Evolutionary conservation across 2,113 vertebrate species (phyloP).

Genomic region (Centrocercus urophasianus): DNA sequence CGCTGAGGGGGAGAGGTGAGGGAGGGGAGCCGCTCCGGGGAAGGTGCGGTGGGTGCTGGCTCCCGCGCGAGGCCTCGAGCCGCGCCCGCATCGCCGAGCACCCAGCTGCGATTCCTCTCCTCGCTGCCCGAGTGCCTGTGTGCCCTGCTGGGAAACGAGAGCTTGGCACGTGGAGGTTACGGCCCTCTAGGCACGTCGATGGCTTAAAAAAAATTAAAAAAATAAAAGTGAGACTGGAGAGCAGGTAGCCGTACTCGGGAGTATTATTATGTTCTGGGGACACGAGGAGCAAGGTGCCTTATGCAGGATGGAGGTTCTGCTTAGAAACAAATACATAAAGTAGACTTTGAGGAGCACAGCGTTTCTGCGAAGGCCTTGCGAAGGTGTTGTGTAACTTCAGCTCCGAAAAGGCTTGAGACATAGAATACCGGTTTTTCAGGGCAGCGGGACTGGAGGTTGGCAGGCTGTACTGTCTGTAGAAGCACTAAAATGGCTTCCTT

Average conservation of each 20-base stretch:
- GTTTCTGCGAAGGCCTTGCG: neutral
- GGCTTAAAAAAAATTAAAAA: neutral
- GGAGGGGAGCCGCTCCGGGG: too few relatives aligned
- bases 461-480: neutral
- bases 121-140: too few relatives aligned
- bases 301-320: neutral
- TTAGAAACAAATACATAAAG: neutral
- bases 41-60: too few relatives aligned
- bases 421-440: conserved; percentile 19
- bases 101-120: too few relatives aligned
- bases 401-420: neutral
- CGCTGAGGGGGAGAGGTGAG: too few relatives aligned
- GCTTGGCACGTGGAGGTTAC: neutral
- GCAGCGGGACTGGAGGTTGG: neutral
- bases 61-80: too few relatives aligned
- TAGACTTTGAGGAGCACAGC: neutral
- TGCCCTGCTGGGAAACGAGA: neutral
- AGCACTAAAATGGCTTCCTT: conserved; percentile 56
- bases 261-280: neutral
- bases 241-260: neutral
- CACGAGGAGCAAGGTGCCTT: neutral
- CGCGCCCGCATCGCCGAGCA: neutral
- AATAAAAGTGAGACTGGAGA: neutral
- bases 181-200: neutral
- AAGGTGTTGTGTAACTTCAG: neutral